Evolutionary conservation across 2,797 vertebrate genomes (phyloP).

Genomic region (Mormyrops boulengeri): DNA sequence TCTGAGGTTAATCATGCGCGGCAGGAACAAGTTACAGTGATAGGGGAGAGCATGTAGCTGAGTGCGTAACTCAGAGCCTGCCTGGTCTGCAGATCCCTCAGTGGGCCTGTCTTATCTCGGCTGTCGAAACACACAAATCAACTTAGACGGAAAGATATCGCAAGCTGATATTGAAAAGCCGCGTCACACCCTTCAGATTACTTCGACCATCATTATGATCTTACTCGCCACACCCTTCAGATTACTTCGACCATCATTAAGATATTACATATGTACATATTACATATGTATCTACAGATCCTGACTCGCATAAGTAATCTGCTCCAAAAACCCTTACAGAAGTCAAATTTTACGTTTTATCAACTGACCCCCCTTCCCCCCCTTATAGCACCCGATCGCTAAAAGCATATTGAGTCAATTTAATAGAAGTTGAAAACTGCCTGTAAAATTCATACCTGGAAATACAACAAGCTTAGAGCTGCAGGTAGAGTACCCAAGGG

Average conservation of each 20-base stretch:
- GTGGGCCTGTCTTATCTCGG: background rate
- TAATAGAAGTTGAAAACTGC: background rate
- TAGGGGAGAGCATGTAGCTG: background rate
- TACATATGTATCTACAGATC: background rate
- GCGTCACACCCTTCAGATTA: background rate
- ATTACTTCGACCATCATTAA: too few relatives aligned
- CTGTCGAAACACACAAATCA: background rate
- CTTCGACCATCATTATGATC: too few relatives aligned
- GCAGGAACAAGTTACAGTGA: background rate
- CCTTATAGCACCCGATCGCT: background rate
- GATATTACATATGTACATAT: too few relatives aligned
- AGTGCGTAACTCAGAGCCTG: background rate
- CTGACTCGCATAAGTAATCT: background rate
- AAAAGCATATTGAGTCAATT: background rate
- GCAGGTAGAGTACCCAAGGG: background rate
- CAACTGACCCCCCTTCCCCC: background rate
- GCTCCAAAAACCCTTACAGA: background rate
- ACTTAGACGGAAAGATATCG: background rate
- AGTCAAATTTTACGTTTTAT: background rate
- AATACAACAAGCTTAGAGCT: background rate
- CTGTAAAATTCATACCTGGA: background rate
- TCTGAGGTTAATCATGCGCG: background rate
- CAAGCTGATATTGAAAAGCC: background rate
- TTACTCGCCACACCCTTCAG: too few relatives aligned
- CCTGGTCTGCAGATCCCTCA: background rate